These are phyloP conservation scores for Acleris laterana DNA, from an alignment of 2,888 invertebrate species.

Conservation along the genomic window DNA sequence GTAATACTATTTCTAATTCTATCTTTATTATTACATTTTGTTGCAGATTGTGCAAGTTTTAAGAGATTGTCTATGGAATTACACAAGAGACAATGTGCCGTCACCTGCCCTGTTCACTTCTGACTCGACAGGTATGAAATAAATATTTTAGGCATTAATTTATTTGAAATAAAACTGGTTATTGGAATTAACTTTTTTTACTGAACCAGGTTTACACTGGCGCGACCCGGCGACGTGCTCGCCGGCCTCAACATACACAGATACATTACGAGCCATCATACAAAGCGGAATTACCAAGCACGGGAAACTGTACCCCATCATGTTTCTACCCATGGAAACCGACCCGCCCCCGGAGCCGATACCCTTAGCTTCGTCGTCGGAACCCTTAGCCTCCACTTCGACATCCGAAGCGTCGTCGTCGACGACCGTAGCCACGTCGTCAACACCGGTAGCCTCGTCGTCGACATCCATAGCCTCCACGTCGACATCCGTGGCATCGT, in stretches of 20 bases:
- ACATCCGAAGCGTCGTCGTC: too few species aligned
- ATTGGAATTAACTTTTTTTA: neutral
- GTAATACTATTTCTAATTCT: neutral
- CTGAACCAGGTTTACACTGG: constrained; percentile 86
- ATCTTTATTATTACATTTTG: constrained; percentile 3
- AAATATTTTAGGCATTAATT: neutral
- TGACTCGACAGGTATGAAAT: constrained; percentile 82
- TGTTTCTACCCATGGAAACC: constrained; percentile 79
- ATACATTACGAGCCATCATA: constrained; percentile 90
- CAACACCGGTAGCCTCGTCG: too few species aligned
- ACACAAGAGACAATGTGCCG: constrained; percentile 94
- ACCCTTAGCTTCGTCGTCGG: constrained; percentile 5
- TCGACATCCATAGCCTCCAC: too few species aligned
- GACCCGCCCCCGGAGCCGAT: constrained; percentile 5
- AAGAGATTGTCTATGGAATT: constrained; percentile 95
- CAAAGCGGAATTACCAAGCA: constrained; percentile 90
- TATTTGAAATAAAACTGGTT: neutral
- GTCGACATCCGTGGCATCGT: neutral
- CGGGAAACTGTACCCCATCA: constrained; percentile 90
- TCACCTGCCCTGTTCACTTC: constrained; percentile 91
- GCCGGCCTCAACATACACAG: constrained; percentile 90
- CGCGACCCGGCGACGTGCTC: constrained; percentile 89
- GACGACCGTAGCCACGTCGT: too few species aligned
- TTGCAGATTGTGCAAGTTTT: constrained; percentile 90
- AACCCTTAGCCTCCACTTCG: too few species aligned